A percentile compares a stretch with the other conserved stretches of the same genome.
These are phyloP conservation scores for Abscondita cerata DNA, from an alignment of 2,888 invertebrate genomes.

Conservation along the genomic window DNA sequence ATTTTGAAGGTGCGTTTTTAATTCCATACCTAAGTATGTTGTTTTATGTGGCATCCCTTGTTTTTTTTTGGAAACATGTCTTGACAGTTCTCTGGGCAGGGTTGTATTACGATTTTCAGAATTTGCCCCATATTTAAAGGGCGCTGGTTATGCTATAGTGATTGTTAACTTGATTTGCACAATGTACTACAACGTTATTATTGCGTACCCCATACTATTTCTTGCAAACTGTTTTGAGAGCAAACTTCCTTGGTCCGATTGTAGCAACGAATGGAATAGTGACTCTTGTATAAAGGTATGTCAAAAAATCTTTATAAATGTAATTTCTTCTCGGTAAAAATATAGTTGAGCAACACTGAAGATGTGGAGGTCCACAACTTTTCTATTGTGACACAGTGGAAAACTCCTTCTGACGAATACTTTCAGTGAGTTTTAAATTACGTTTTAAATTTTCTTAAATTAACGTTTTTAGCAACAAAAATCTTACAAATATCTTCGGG, in stretches of 20 bases:
- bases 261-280: slow-evolving; percentile 85
- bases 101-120: slow-evolving; percentile 82
- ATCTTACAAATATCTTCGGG: slow-evolving; percentile 78
- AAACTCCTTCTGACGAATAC: slow-evolving; percentile 83
- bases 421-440: slow-evolving; percentile 73
- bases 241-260: slow-evolving; percentile 79
- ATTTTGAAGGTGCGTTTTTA: slow-evolving; percentile 77
- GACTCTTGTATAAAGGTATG: slow-evolving; percentile 70
- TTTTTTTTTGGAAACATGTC: slow-evolving; percentile 85
- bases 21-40: slow-evolving; percentile 86
- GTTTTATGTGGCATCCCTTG: slow-evolving; percentile 85
- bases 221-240: slow-evolving; percentile 72
- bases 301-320: not conserved
- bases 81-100: slow-evolving; percentile 85
- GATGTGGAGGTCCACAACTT: not conserved
- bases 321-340: not conserved
- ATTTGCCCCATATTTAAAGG: slow-evolving; percentile 88
- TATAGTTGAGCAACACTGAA: slow-evolving; percentile 14
- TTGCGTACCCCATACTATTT: slow-evolving; percentile 86
- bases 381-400: slow-evolving; percentile 38
- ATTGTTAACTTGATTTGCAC: slow-evolving; percentile 82
- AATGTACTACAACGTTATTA: slow-evolving; percentile 84
- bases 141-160: slow-evolving; percentile 85
- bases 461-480: slow-evolving; percentile 68
- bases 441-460: not conserved